Conservation (phyloP, 2,888 invertebrate species). For the Habroteleia sp. region DNA sequence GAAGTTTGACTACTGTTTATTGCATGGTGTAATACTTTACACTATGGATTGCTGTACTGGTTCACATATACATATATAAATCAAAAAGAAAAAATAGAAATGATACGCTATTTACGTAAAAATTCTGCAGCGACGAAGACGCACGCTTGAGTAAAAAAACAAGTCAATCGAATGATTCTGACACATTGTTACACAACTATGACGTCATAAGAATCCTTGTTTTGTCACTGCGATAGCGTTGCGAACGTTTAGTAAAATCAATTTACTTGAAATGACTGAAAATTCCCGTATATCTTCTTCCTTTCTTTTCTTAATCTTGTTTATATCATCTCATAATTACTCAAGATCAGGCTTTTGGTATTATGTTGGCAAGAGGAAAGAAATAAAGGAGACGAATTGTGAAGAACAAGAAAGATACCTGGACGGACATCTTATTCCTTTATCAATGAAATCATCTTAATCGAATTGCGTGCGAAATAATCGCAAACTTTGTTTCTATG, state of each 20-base stretch:
- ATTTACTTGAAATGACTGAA: constrained; percentile 5
- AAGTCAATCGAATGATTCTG: constrained; percentile 36
- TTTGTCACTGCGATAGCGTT: constrained; percentile 49
- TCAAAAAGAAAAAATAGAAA: constrained; percentile 6
- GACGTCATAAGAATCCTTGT: constrained; percentile 30
- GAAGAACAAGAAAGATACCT: constrained; percentile 13
- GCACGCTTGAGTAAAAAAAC: constrained; percentile 36
- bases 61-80: constrained; percentile 12
- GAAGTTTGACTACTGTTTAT: constrained; percentile 22
- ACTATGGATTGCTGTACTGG: constrained; percentile 10
- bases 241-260: constrained; percentile 26
- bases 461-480: constrained; percentile 60
- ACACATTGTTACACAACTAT: constrained; percentile 42
- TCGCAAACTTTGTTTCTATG: constrained; percentile 29
- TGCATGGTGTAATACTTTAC: constrained; percentile 15
- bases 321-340: not conserved
- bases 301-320: constrained; percentile 23
- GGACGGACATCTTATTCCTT: constrained; percentile 17
- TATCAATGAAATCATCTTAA: constrained; percentile 2
- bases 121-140: constrained; percentile 30
- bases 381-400: constrained; percentile 22
- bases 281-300: constrained; percentile 10
- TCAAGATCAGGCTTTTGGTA: too few species aligned
- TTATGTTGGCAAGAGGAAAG: constrained; percentile 19
- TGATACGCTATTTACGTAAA: constrained; percentile 28